Conservation (phyloP, 2,113 vertebrate species). For the Caranx melampygus region DNA sequence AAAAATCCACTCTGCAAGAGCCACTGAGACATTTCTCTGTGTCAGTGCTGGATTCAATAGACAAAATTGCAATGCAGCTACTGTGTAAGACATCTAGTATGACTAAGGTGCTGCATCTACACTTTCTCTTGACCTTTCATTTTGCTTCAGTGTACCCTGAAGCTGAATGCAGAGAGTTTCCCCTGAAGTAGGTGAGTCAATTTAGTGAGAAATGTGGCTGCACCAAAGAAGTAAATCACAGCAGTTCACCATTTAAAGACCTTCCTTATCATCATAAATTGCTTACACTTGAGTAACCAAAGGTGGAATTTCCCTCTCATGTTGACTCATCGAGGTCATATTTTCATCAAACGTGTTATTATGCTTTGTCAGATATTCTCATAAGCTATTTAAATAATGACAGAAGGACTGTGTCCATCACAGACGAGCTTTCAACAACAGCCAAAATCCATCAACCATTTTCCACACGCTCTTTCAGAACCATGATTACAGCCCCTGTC, state of each 20-base stretch:
- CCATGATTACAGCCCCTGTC: slow-evolving; percentile 39
- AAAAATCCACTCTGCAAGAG: not conserved
- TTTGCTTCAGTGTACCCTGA: not conserved
- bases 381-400: slow-evolving; percentile 46
- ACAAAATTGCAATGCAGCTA: not conserved
- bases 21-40: not conserved
- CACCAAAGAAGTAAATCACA: slow-evolving; percentile 3
- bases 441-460: slow-evolving; percentile 36
- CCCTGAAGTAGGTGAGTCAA: not conserved
- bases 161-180: slow-evolving; percentile 19
- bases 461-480: slow-evolving; percentile 44
- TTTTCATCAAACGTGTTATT: slow-evolving; percentile 38
- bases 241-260: slow-evolving; percentile 9
- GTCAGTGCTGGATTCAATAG: not conserved
- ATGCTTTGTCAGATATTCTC: slow-evolving; percentile 45
- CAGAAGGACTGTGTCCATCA: slow-evolving; percentile 43
- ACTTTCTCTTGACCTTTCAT: slow-evolving; percentile 23
- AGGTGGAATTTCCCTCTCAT: slow-evolving; percentile 20
- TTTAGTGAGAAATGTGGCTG: not conserved
- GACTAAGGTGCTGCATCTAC: not conserved
- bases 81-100: not conserved
- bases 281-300: slow-evolving; percentile 12
- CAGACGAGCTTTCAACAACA: slow-evolving; percentile 42
- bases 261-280: not conserved
- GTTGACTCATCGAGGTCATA: slow-evolving; percentile 26